phyloP scores from a whole-genome alignment of 1,140 invertebrate species.

The Panulirus ornatus region DNA sequence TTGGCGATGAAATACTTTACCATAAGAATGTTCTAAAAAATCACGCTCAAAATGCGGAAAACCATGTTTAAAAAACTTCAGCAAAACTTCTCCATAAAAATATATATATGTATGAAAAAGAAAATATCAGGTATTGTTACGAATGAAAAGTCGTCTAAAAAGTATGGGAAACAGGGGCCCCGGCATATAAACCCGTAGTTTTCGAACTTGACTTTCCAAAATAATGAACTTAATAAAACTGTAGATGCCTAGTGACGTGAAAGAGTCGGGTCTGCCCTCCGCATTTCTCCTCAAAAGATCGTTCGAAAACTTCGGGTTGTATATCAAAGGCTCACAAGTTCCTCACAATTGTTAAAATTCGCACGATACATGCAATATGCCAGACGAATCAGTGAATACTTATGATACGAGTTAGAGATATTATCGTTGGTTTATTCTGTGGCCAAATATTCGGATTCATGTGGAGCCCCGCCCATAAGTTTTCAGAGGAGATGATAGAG shows the following conservation, averaged over 20 bases:
- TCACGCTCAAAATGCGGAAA: not conserved
- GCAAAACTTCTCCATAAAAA: not conserved
- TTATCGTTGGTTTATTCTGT: not conserved
- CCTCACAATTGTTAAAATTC: not conserved
- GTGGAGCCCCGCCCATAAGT: conserved; percentile 44
- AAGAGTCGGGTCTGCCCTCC: conserved; percentile 66
- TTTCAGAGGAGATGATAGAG: conserved; percentile 36
- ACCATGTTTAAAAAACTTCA: not conserved
- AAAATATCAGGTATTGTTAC: not conserved
- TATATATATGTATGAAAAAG: not conserved
- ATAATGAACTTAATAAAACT: not conserved
- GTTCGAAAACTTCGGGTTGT: conserved; percentile 71
- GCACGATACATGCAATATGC: not conserved
- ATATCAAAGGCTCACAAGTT: conserved; percentile 33
- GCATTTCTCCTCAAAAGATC: conserved; percentile 54
- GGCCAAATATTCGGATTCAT: not conserved
- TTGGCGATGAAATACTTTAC: not conserved
- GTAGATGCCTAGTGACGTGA: not conserved
- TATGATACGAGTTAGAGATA: not conserved
- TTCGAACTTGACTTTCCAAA: conserved; percentile 51
- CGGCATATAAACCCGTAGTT: conserved; percentile 72
- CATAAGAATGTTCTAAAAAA: not conserved
- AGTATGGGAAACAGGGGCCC: conserved; percentile 30
- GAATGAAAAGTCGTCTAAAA: not conserved
- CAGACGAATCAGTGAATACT: not conserved